phyloP scores from a whole-genome alignment of 2,113 vertebrate species.

The Myxocyprinus asiaticus region DNA sequence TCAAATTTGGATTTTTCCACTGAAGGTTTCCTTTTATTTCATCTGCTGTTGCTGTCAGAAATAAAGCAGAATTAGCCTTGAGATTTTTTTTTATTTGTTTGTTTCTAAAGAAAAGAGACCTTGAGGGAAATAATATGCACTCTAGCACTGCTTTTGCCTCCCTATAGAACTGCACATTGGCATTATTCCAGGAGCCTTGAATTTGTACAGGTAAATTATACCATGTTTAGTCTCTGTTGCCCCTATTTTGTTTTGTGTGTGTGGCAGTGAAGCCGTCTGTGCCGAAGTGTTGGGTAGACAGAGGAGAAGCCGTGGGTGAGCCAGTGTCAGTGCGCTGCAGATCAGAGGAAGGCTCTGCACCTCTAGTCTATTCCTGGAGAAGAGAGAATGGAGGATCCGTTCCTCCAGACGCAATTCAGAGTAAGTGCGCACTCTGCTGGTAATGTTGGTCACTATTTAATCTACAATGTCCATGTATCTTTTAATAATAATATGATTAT shows the following conservation, averaged over 20 bases:
- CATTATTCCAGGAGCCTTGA: neutral
- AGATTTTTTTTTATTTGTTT: neutral
- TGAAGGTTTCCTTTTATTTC: too few species aligned
- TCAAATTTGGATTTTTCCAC: too few species aligned
- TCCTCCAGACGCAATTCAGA: slow-evolving; percentile 61
- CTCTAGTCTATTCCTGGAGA: slow-evolving; percentile 80
- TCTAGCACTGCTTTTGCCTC: neutral
- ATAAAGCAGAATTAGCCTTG: too few species aligned
- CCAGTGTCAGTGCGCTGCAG: slow-evolving; percentile 79
- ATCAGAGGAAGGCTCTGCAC: slow-evolving; percentile 73
- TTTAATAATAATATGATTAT: too few species aligned
- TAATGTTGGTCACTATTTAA: neutral
- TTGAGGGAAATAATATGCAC: too few species aligned
- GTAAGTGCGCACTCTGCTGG: slow-evolving; percentile 74
- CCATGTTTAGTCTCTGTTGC: neutral
- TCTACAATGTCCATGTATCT: too few species aligned
- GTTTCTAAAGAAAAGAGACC: neutral
- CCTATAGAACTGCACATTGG: neutral
- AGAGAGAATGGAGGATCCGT: slow-evolving; percentile 64
- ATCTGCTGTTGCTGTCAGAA: too few species aligned
- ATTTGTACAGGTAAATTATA: neutral
- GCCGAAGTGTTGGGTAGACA: slow-evolving; percentile 82
- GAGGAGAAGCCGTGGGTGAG: slow-evolving; percentile 67
- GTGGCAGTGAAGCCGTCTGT: slow-evolving; percentile 76
- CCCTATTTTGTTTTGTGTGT: slow-evolving; percentile 20